Evolutionary conservation across 2,113 vertebrate species (phyloP), one percentile per base, ranked within the genome.

Genomic region (Xenus cinereus): DNA sequence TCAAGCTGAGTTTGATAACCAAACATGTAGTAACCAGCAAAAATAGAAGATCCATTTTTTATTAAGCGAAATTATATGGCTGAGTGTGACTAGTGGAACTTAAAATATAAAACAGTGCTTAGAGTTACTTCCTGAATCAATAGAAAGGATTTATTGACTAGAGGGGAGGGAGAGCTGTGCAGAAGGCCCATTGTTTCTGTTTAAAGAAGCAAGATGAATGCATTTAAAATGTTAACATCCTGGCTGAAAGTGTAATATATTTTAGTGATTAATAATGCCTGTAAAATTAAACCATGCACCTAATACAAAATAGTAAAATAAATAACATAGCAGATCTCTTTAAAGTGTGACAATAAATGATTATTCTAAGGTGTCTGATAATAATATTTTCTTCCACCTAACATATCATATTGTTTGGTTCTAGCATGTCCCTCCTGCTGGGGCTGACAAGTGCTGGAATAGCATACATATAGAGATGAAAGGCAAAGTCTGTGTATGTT

Each of bases 41-140:
- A 98, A 97, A 97, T 64, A 97, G 95, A 96, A 96, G 94, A 95
- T 96, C 95, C 63, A 92, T 89, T 90, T 93, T 84, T 96, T 96
- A 97, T 97, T 97, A 97, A 97, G 92, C 90, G 93, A 97, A 98
- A 97, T 97, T 92, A 97, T 93, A 97, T 84, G 91, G 90, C 92
- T 97, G 95, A 92, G 80, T 79, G 75, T 96, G 96, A 93, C 95
- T 95, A 74, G 73, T 91, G 76, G 91, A 97, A 97, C 93, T 96
- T 93, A 96, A 98, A 97, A 94, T 95, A 98, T 95, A 97, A 97
- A 97, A 94, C 92, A 94, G 96, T 95, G 93, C 95, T 98, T 97
- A 95, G 91, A 93, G 86, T 96, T 97, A 97, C 97, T 97, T 97
- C 84, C 93, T 93, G 90, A 95, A 97, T 96, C 97, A 96, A 97